phyloP scores from a whole-genome alignment of 2,888 invertebrate genomes.

The Ganaspis brasiliensis region DNA sequence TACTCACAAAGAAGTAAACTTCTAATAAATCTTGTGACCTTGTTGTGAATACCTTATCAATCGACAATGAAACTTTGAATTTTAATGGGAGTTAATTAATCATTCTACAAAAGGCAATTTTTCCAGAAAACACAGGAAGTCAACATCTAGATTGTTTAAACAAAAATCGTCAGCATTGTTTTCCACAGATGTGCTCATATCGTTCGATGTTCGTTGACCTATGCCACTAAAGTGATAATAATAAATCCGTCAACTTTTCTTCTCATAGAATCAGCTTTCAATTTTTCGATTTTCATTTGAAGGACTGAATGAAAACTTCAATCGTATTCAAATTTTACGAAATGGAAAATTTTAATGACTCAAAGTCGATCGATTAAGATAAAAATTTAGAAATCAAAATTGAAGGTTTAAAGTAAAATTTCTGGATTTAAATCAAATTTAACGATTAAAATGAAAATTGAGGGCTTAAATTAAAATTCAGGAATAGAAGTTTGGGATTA shows the following conservation, averaged over 20 bases:
- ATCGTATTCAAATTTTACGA: too few species aligned
- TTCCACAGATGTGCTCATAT: conserved; percentile 1
- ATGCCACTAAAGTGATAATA: conserved; percentile 13
- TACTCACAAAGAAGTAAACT: too few species aligned
- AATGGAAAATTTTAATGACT: too few species aligned
- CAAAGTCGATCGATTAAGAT: too few species aligned
- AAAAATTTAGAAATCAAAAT: too few species aligned
- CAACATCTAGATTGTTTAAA: background rate
- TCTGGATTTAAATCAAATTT: too few species aligned
- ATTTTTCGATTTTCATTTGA: background rate
- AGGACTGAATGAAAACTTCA: too few species aligned
- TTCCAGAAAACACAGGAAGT: background rate
- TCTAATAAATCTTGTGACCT: background rate
- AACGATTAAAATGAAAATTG: too few species aligned
- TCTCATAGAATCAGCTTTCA: background rate
- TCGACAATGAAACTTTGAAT: background rate
- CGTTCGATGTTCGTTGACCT: background rate
- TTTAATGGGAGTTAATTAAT: background rate
- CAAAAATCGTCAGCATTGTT: background rate
- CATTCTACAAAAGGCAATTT: background rate
- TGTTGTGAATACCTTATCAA: background rate
- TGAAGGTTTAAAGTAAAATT: too few species aligned
- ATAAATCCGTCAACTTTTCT: conserved; percentile 8
- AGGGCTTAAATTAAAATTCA: too few species aligned
- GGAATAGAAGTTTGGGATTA: too few species aligned